phyloP scores from a whole-genome alignment of 2,113 vertebrate species.

The Pygoscelis antarcticus region DNA sequence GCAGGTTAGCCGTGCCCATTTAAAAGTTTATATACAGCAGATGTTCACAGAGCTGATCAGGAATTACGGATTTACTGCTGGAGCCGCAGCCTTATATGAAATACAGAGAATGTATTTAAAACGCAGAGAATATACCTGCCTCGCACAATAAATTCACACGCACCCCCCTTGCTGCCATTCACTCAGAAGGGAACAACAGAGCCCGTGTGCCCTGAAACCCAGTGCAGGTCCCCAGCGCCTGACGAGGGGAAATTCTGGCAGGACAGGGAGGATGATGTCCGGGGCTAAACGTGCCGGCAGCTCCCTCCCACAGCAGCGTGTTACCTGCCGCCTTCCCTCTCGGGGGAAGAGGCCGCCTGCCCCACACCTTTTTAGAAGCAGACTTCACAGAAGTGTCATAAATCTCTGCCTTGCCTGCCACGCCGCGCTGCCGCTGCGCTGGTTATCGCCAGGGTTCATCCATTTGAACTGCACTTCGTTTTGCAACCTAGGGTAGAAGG shows the following conservation, averaged over 20 bases:
- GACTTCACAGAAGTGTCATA: conserved; percentile 40
- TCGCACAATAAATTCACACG: background rate
- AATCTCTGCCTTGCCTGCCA: conserved; percentile 60
- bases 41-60: background rate
- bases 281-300: background rate
- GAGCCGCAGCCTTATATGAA: background rate
- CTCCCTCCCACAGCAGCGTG: background rate
- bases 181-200: background rate
- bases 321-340: background rate
- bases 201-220: background rate
- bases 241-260: background rate
- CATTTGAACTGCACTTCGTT: conserved; percentile 62
- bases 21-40: conserved; percentile 17
- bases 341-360: rapidly evolving
- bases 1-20: conserved; percentile 14
- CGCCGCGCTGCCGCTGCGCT: conserved; percentile 32
- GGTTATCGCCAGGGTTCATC: conserved; percentile 68
- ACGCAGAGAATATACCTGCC: background rate
- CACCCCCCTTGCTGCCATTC: background rate
- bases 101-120: conserved; percentile 1
- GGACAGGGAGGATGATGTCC: background rate
- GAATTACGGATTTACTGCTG: background rate
- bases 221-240: background rate
- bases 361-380: background rate
- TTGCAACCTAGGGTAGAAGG: conserved; percentile 44